Conservation (phyloP, 1,140 invertebrate species). For the Tribolium madens region DNA sequence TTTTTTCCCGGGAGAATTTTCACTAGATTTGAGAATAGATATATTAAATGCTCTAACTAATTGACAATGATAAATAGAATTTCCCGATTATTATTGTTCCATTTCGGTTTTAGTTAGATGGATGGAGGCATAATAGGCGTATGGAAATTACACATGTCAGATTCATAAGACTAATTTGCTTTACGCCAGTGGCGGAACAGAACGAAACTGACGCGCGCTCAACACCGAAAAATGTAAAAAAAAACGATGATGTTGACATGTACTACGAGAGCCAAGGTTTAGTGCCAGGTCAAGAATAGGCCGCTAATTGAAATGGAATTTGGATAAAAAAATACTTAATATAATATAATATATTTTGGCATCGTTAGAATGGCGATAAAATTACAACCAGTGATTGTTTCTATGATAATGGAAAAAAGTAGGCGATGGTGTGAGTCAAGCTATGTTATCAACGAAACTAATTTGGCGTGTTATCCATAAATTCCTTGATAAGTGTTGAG, state of each 20-base stretch:
- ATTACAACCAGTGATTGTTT: background rate
- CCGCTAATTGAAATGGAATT: too few species aligned
- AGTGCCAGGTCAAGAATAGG: too few species aligned
- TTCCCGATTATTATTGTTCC: constrained; percentile 31
- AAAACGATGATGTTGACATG: too few species aligned
- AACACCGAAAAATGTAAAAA: too few species aligned
- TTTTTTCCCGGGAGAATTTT: background rate
- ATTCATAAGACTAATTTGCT: constrained; percentile 12
- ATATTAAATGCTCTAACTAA: constrained; percentile 13
- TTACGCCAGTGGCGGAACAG: background rate
- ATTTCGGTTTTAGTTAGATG: constrained; percentile 8
- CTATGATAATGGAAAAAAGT: background rate
- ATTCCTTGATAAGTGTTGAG: background rate
- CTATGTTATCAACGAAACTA: background rate
- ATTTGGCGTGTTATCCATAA: background rate
- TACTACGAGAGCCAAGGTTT: too few species aligned
- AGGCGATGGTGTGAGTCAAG: background rate
- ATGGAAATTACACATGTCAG: constrained; percentile 23
- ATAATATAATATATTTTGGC: too few species aligned
- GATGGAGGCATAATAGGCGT: constrained; percentile 8
- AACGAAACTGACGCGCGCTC: background rate
- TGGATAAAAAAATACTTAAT: too few species aligned
- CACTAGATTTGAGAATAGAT: too few species aligned
- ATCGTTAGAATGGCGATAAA: background rate
- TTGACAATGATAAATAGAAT: constrained; percentile 32